phyloP scores from a whole-genome alignment of 2,797 vertebrate genomes.

The Alectoris magna region DNA sequence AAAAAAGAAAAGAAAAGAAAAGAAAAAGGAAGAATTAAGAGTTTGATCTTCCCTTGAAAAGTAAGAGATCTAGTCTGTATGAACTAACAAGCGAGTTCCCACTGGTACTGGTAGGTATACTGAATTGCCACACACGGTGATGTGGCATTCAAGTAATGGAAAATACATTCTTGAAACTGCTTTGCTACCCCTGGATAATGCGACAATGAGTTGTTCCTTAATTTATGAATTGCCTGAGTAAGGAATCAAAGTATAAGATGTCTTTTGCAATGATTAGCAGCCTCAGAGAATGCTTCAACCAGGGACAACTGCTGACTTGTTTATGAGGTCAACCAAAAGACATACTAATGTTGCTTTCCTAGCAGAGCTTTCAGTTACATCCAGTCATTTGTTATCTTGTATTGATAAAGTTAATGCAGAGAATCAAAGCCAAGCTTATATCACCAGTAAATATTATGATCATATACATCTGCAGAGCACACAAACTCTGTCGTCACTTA shows the following conservation, averaged over 20 bases:
- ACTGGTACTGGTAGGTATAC: background rate
- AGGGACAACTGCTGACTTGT: constrained; percentile 11
- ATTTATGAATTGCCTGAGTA: constrained; percentile 6
- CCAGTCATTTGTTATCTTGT: constrained; percentile 56
- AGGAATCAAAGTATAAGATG: constrained; percentile 2
- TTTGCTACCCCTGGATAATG: background rate
- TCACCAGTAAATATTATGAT: constrained; percentile 73
- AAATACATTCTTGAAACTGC: background rate
- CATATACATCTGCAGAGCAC: constrained; percentile 60
- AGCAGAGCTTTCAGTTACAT: constrained; percentile 6
- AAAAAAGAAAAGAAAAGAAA: background rate
- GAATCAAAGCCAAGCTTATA: constrained; percentile 69
- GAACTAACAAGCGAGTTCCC: background rate
- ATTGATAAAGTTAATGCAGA: constrained; percentile 72
- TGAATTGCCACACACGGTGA: background rate
- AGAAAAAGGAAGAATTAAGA: background rate
- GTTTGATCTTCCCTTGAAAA: background rate
- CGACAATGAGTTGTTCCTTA: background rate
- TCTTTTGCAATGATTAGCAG: constrained; percentile 46
- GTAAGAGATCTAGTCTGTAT: background rate
- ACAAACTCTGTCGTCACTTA: constrained; percentile 58
- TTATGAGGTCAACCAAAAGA: constrained; percentile 46
- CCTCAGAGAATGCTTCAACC: background rate
- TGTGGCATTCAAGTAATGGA: background rate
- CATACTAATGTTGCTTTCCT: background rate